These are phyloP conservation scores for Theonella swinhoei DNA, from an alignment of 37 sponge, comb jelly and placozoan genomes.

Conservation along the genomic window DNA sequence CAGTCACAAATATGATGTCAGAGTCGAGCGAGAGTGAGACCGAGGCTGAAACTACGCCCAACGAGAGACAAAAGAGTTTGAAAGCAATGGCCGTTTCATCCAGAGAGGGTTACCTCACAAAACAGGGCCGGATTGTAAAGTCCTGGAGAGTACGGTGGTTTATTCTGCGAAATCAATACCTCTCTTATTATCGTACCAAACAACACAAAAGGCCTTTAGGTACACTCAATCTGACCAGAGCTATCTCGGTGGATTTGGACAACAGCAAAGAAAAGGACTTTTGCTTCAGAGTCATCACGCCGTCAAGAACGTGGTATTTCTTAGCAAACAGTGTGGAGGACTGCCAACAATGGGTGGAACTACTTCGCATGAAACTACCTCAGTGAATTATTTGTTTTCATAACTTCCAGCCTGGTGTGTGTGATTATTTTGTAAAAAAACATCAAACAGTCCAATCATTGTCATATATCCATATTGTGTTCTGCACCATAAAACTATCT, in stretches of 20 bases:
- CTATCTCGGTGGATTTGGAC: slow-evolving; percentile 61
- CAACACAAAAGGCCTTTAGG: slow-evolving; percentile 62
- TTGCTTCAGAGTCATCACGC: slow-evolving; percentile 57
- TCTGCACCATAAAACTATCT: too few species aligned
- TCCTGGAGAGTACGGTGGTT: slow-evolving; percentile 81
- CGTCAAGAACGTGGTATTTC: slow-evolving; percentile 50
- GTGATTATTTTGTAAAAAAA: neutral
- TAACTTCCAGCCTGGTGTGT: too few species aligned
- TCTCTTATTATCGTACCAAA: slow-evolving; percentile 70
- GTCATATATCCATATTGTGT: neutral
- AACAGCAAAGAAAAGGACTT: slow-evolving; percentile 50
- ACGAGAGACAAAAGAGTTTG: neutral
- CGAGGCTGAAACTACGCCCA: neutral
- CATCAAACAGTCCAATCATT: neutral
- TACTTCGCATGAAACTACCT: slow-evolving; percentile 29
- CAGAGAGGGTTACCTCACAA: slow-evolving; percentile 82
- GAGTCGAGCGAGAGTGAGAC: slow-evolving; percentile 5
- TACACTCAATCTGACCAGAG: slow-evolving; percentile 45
- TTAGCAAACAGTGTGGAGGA: slow-evolving; percentile 58
- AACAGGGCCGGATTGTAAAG: slow-evolving; percentile 63
- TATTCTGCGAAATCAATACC: slow-evolving; percentile 53
- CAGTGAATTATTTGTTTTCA: neutral
- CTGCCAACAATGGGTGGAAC: slow-evolving; percentile 58
- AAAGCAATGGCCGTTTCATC: slow-evolving; percentile 44
- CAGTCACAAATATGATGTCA: slow-evolving; percentile 44